Evolutionary conservation across 2,797 vertebrate genomes (phyloP).

Genomic region (Karalla daura): DNA sequence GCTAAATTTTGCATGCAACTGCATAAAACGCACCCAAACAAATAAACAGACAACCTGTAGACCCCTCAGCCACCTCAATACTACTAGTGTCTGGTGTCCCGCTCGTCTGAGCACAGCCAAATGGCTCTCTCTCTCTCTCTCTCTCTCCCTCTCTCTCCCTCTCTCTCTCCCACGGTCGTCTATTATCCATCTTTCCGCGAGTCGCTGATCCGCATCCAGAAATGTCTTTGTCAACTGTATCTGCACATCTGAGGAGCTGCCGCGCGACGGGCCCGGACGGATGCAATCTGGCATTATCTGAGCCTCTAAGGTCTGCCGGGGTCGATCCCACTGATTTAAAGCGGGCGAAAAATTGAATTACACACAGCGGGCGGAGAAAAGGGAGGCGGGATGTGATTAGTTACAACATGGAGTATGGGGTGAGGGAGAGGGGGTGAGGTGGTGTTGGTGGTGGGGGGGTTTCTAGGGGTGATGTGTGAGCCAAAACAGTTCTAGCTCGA

Average conservation of each 20-base stretch:
- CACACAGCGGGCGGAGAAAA: slow-evolving; percentile 58
- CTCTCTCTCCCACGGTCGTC: too few species aligned
- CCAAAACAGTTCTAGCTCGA: slow-evolving; percentile 49
- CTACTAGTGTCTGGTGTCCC: slow-evolving; percentile 2
- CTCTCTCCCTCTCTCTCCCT: too few species aligned
- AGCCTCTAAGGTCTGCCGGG: slow-evolving; percentile 39
- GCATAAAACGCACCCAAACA: slow-evolving; percentile 30
- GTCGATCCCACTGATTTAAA: slow-evolving; percentile 63
- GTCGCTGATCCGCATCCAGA: slow-evolving; percentile 21
- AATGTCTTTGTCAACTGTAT: slow-evolving; percentile 17
- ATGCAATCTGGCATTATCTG: slow-evolving; percentile 44
- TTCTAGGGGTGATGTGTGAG: slow-evolving; percentile 21
- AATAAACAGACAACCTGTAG: slow-evolving; percentile 43
- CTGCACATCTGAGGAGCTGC: slow-evolving; percentile 8
- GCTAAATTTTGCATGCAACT: slow-evolving; percentile 36
- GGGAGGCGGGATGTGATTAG: slow-evolving; percentile 69
- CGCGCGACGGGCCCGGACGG: background rate
- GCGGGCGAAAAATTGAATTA: slow-evolving; percentile 77
- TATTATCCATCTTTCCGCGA: background rate
- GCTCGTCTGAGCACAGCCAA: slow-evolving; percentile 12
- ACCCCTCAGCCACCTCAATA: slow-evolving; percentile 12
- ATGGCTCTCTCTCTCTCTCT: slow-evolving; percentile 11
- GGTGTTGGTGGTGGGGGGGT: background rate
- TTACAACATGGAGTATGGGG: slow-evolving; percentile 57
- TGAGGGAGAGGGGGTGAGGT: too few species aligned